Base-by-base conservation (phyloP, 2,888 invertebrate species). In the Cecidostiba fungosa region DNA sequence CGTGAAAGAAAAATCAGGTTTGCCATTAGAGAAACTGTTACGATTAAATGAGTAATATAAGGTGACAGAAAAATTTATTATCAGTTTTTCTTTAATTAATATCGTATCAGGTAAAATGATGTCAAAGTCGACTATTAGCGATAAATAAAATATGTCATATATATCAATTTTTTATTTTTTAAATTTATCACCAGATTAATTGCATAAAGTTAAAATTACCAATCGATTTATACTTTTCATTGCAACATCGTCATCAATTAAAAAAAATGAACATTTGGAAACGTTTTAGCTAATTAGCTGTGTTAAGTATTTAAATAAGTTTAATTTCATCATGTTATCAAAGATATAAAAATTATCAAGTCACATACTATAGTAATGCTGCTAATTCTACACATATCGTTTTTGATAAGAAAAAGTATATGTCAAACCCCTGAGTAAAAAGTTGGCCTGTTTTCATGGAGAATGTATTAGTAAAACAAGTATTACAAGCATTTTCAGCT, bases 71-170 rank as follows among this genome's bases (percentile, higher is more conserved):
- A 36, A 59, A 43, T 39, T 73, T 59, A 59, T 73, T 36, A 70
- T 79, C 26, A 70, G 47, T 47, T 73, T 81, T 70, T 5, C 23
- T n/a, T 47, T 29, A 73, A 73, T 73, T 73, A 72, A 73, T 59
- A 39, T n/a, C 12, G 43, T 74, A 47, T 74, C 47, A 81, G 74
- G 29, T 47, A 39, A 74, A 81, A 81, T n/a, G 62, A 74, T 81
- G 74, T 81, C 81, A 81, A 81, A 73, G 81, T 29, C 47, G 43
- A 29, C 26, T 59, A 12, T 50, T 10, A 39, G 26, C n/a, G 50
- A 79, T 79, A 32, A 43, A 62, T 5, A 29, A 54, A 36, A 50
- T 50, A 29, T 12, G 32, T 54, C 16, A 54, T 54, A 32, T 54
- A 32, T 76, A 23, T 8, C 4, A 43, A 39, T 23, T 62, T 62